Evolutionary conservation across 2,797 vertebrate genomes (phyloP).

Genomic region (Smutsia gigantea): DNA sequence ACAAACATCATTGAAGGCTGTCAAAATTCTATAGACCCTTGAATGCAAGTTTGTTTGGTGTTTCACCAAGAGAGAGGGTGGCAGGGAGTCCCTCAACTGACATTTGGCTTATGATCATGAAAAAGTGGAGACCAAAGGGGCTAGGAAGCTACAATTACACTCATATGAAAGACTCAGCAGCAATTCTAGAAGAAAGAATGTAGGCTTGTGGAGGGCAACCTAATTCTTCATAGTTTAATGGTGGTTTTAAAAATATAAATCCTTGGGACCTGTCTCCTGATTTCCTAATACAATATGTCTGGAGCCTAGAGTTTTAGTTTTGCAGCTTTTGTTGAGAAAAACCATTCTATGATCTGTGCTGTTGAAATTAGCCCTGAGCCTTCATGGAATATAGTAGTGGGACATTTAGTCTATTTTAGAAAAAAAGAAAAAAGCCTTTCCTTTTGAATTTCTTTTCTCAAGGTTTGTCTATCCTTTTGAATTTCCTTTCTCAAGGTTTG

Average conservation of each 20-base stretch:
- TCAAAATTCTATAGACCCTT: neutral
- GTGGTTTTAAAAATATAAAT: neutral
- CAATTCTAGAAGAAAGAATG: neutral
- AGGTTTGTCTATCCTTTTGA: neutral
- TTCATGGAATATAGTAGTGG: neutral
- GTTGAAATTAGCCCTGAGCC: neutral
- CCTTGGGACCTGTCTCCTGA: neutral
- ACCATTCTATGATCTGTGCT: neutral
- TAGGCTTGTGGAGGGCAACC: neutral
- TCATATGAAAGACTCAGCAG: neutral
- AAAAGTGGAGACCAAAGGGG: neutral
- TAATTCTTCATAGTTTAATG: neutral
- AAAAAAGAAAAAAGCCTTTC: neutral
- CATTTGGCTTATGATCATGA: neutral
- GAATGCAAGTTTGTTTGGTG: neutral
- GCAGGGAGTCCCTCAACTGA: neutral
- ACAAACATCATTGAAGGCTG: neutral
- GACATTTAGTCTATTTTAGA: neutral
- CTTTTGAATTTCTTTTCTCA: neutral
- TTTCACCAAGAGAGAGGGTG: neutral
- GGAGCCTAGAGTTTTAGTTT: neutral
- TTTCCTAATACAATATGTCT: neutral
- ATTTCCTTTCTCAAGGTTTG: neutral
- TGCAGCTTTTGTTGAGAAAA: neutral
- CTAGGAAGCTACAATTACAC: neutral